These are phyloP conservation scores for Oreochromis grahami DNA, from an alignment of 2,797 vertebrate genomes.

Conservation along the genomic window DNA sequence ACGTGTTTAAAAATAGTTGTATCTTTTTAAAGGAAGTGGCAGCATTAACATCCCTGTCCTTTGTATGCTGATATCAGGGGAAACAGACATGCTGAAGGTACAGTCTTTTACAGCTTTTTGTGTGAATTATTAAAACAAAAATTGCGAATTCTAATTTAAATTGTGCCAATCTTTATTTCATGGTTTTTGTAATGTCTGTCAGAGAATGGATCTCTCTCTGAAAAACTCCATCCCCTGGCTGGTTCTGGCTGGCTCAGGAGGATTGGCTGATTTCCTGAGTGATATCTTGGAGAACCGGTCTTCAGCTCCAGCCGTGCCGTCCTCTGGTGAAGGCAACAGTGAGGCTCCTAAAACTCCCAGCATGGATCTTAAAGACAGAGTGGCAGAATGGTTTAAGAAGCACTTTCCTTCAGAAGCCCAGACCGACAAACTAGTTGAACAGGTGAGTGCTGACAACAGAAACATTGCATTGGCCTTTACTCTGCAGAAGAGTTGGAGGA, in stretches of 20 bases:
- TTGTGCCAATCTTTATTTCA: not conserved
- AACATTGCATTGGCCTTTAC: not conserved
- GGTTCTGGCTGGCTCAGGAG: not conserved
- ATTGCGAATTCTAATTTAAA: not conserved
- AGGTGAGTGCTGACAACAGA: not conserved
- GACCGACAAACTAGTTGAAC: not conserved
- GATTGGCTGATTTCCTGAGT: not conserved
- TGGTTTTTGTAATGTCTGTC: not conserved
- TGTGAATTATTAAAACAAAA: not conserved
- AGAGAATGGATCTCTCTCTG: not conserved
- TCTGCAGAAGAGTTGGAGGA: not conserved
- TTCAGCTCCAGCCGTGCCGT: not conserved
- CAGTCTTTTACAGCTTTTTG: not conserved
- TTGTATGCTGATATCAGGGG: not conserved
- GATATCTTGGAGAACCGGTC: accelerated
- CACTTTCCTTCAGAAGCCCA: not conserved
- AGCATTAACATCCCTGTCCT: not conserved
- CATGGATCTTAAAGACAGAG: accelerated
- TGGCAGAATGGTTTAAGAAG: not conserved
- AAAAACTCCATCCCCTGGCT: not conserved
- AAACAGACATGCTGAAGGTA: not conserved
- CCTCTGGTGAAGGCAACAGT: not conserved
- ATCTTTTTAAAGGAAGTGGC: not conserved
- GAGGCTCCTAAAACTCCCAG: accelerated
- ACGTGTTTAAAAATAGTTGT: accelerated